Evolutionary conservation across 2,113 vertebrate species (phyloP).

Genomic region (Charina bottae): DNA sequence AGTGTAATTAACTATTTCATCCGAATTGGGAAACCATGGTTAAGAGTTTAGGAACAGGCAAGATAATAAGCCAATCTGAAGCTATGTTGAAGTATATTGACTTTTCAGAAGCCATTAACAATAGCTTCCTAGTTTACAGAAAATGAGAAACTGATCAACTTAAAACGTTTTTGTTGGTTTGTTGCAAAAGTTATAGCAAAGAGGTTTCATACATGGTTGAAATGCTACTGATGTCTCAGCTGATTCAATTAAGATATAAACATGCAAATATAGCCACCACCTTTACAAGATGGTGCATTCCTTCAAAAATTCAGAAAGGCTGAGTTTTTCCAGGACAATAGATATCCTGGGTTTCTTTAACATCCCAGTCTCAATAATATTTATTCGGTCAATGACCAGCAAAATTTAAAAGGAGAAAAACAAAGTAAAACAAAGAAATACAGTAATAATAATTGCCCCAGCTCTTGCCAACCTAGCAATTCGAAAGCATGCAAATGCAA

Average conservation of each 20-base stretch:
- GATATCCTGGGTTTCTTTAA: too few species aligned
- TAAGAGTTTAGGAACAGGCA: not conserved
- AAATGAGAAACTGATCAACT: not conserved
- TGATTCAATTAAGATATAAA: not conserved
- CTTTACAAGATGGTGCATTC: not conserved
- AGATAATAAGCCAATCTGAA: not conserved
- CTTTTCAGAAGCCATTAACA: not conserved
- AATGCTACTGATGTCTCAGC: too few species aligned
- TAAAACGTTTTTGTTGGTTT: not conserved
- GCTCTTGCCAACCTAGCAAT: too few species aligned
- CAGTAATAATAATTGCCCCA: too few species aligned
- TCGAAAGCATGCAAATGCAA: too few species aligned
- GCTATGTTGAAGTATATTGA: not conserved
- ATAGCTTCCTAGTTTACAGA: not conserved
- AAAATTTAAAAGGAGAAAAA: too few species aligned
- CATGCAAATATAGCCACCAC: not conserved
- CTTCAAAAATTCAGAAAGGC: too few species aligned
- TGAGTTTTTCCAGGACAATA: too few species aligned
- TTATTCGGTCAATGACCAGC: too few species aligned
- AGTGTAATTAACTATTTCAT: not conserved
- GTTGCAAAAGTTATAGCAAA: not conserved
- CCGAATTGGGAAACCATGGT: not conserved
- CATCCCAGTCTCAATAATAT: too few species aligned
- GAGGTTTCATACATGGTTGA: not conserved
- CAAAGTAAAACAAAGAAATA: too few species aligned